Conservation (phyloP, 2,888 invertebrate species). For the Tipula helvola region DNA sequence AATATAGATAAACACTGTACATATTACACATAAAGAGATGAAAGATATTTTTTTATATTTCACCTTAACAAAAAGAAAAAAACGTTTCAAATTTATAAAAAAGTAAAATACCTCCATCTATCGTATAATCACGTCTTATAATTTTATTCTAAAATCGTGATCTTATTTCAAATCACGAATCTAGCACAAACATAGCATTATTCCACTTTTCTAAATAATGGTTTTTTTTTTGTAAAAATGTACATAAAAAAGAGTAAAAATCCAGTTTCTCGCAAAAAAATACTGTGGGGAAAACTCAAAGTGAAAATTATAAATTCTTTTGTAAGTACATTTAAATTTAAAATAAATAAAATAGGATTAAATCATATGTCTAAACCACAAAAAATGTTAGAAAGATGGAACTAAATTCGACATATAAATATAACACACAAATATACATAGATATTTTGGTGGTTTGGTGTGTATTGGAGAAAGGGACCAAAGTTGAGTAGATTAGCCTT, state of each 20-base stretch:
- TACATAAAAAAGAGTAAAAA: neutral
- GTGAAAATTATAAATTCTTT: slow-evolving; percentile 4
- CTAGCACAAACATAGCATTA: neutral
- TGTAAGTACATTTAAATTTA: neutral
- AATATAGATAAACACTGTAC: neutral
- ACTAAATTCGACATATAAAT: neutral
- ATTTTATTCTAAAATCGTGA: neutral
- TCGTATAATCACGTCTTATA: neutral
- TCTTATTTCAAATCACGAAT: slow-evolving; percentile 4
- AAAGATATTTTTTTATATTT: neutral
- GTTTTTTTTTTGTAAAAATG: neutral
- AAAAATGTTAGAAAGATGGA: neutral
- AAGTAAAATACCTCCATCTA: neutral
- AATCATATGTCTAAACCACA: neutral
- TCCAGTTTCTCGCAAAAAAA: neutral
- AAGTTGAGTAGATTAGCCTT: too few species aligned
- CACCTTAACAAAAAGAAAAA: neutral
- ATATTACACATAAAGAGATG: neutral
- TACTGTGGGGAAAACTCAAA: neutral
- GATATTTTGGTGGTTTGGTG: too few species aligned
- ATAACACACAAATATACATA: neutral
- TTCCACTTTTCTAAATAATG: neutral
- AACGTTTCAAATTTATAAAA: neutral
- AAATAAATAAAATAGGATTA: neutral
- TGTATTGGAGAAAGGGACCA: too few species aligned